phyloP scores from a whole-genome alignment of 2,113 vertebrate species.

The Delphinapterus leucas region DNA sequence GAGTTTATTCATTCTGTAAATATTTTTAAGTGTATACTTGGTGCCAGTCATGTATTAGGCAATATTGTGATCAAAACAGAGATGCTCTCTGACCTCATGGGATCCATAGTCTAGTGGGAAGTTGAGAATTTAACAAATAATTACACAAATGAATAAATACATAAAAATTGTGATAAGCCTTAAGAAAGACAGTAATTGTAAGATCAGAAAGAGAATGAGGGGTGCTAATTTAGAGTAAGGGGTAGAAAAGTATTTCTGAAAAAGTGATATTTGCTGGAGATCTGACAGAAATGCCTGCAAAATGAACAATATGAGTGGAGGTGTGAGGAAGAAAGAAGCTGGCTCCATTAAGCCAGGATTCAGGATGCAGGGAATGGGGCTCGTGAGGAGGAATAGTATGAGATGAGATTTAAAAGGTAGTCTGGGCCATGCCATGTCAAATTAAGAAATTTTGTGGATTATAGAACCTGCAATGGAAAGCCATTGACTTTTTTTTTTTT shows the following conservation, averaged over 20 bases:
- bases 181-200: neutral
- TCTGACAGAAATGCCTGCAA: neutral
- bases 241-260: neutral
- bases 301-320: neutral
- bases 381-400: neutral
- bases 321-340: neutral
- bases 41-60: neutral
- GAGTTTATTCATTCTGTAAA: neutral
- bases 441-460: neutral
- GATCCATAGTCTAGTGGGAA: neutral
- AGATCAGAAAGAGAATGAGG: neutral
- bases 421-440: neutral
- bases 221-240: neutral
- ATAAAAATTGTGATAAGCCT: neutral
- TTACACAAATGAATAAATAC: neutral
- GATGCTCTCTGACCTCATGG: neutral
- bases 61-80: neutral
- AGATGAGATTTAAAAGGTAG: neutral
- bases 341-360: neutral
- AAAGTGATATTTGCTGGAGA: neutral
- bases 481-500: neutral
- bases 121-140: constrained; percentile 32
- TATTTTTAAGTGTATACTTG: neutral
- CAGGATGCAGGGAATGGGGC: neutral
- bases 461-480: neutral